phyloP scores from a whole-genome alignment of 2,797 vertebrate genomes.

The Chiroxiphia lanceolata region DNA sequence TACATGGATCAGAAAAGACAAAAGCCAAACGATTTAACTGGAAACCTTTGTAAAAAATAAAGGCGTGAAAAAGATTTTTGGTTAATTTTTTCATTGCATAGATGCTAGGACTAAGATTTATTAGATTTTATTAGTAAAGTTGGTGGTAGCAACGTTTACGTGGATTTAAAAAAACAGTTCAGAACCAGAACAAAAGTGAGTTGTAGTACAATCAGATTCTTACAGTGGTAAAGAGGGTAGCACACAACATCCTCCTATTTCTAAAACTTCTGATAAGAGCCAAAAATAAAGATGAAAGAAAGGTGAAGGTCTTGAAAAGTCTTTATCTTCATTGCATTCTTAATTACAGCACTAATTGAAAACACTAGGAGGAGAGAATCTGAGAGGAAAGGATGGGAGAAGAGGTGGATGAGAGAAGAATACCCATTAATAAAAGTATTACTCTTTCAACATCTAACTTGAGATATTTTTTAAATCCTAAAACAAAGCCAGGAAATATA shows the following conservation, averaged over 20 bases:
- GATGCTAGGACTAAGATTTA: neutral
- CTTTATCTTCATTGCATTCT: neutral
- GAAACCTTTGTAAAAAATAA: neutral
- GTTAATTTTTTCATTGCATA: neutral
- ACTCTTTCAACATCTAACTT: neutral
- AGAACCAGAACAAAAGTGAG: neutral
- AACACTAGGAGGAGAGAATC: neutral
- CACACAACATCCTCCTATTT: neutral
- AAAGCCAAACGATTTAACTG: neutral
- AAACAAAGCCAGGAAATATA: neutral
- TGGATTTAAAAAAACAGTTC: neutral
- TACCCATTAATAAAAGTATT: neutral
- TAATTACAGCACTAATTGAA: neutral
- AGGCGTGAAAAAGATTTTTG: neutral
- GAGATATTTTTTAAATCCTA: neutral
- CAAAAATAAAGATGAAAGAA: neutral
- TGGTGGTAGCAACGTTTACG: neutral
- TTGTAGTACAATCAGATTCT: neutral
- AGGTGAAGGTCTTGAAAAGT: neutral
- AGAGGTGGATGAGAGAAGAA: neutral
- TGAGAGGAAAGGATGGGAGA: rapidly evolving
- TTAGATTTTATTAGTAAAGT: neutral
- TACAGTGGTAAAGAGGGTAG: neutral
- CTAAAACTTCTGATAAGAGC: neutral
- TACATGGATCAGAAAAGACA: neutral